Percentiles rank a stretch among this genome's conserved stretches.
These are phyloP conservation scores for Drosophila lacteicornis DNA, from an alignment of 1,140 invertebrate species.

Conservation along the genomic window DNA sequence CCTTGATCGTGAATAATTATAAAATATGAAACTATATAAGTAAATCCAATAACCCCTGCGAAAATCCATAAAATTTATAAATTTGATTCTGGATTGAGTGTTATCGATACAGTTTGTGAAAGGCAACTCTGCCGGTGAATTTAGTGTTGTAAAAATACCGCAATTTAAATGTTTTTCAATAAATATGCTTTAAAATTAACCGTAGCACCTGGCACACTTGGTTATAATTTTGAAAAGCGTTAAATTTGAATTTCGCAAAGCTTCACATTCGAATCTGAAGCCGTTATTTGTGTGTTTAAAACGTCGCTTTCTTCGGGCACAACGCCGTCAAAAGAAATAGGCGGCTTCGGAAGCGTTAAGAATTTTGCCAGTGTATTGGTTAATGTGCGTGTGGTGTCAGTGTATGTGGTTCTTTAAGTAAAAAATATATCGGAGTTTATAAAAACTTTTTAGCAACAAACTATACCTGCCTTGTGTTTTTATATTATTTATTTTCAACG, in stretches of 20 bases:
- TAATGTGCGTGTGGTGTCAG: constrained; percentile 44
- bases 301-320: background rate
- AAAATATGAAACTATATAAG: background rate
- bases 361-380: constrained; percentile 66
- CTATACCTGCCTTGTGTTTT: constrained; percentile 67
- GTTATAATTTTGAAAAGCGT: too few relatives aligned
- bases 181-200: background rate
- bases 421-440: constrained; percentile 70
- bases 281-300: constrained; percentile 22
- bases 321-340: constrained; percentile 52
- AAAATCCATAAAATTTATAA: background rate
- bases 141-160: constrained; percentile 4
- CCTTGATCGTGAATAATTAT: background rate
- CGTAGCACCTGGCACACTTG: background rate
- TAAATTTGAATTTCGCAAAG: background rate
- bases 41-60: background rate
- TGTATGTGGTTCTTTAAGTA: constrained; percentile 73
- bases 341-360: constrained; percentile 43
- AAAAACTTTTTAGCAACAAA: constrained; percentile 67
- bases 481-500: constrained; percentile 74
- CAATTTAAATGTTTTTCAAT: background rate
- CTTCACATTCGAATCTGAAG: background rate
- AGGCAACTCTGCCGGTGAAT: constrained; percentile 1
- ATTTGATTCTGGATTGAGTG: too few relatives aligned
- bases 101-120: background rate